phyloP scores from a whole-genome alignment of 2,113 vertebrate genomes.

The Pachypanchax playfairii region DNA sequence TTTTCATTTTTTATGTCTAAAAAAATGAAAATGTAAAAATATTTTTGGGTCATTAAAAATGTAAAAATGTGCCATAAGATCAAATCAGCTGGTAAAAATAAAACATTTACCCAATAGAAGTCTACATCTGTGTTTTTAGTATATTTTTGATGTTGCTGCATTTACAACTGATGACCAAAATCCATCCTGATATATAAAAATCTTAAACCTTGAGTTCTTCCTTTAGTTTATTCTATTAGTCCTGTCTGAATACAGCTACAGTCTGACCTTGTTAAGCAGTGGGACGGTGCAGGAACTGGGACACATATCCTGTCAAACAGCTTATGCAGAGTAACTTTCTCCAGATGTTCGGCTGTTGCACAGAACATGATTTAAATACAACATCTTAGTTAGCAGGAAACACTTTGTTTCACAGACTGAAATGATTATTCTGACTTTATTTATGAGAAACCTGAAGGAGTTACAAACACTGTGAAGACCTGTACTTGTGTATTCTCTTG shows the following conservation, averaged over 20 bases:
- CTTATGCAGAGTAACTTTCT: constrained; percentile 52
- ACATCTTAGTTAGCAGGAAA: constrained; percentile 21
- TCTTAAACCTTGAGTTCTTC: constrained; percentile 8
- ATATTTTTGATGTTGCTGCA: background rate
- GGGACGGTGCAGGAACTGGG: constrained; percentile 42
- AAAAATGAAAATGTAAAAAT: no score
- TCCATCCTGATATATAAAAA: constrained; percentile 7
- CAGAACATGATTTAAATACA: constrained; percentile 45
- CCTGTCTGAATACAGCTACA: constrained; percentile 39
- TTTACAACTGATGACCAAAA: background rate
- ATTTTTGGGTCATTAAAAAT: no score
- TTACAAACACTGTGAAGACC: constrained; percentile 16
- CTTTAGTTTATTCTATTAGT: constrained; percentile 7
- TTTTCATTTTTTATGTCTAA: no score
- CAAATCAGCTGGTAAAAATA: no score
- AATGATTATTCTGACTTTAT: constrained; percentile 23
- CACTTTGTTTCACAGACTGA: constrained; percentile 32
- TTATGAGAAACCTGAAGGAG: constrained; percentile 39
- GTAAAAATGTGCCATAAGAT: no score
- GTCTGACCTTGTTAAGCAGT: constrained; percentile 36
- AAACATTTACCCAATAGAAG: no score
- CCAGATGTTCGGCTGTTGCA: constrained; percentile 64
- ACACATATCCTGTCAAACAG: constrained; percentile 70
- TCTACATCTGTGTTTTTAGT: no score
- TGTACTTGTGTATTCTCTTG: constrained; percentile 25